Conservation (phyloP, 2,888 invertebrate genomes). For the Drosophila meridionalis region DNA sequence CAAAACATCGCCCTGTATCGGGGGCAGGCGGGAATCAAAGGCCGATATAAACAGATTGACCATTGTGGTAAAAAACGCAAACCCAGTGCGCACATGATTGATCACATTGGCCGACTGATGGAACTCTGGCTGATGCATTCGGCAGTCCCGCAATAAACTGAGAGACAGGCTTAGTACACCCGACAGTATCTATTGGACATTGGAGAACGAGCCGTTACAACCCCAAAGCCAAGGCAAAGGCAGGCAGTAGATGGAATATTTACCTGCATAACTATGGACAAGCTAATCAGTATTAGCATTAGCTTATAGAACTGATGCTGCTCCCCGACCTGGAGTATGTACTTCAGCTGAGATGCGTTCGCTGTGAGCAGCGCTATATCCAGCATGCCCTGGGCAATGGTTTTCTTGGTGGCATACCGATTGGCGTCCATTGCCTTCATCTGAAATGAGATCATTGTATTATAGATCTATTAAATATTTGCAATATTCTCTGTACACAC, state of each 20-base stretch:
- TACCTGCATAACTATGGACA: conserved; percentile 95
- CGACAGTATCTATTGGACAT: conserved; percentile 88
- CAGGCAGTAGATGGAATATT: conserved; percentile 33
- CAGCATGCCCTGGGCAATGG: conserved; percentile 95
- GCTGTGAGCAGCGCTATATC: conserved; percentile 95
- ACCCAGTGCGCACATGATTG: conserved; percentile 89
- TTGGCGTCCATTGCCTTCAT: conserved; percentile 92
- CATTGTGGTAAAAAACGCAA: conserved; percentile 90
- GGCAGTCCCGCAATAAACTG: conserved; percentile 91
- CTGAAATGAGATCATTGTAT: conserved; percentile 83
- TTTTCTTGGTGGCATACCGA: conserved; percentile 96
- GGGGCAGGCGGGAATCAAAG: conserved; percentile 88
- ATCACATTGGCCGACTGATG: conserved; percentile 89
- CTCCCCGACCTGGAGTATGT: conserved; percentile 93
- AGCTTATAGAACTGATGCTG: conserved; percentile 94
- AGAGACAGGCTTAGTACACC: conserved; percentile 90
- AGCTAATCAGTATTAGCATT: conserved; percentile 91
- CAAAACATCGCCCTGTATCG: conserved; percentile 70
- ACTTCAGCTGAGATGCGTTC: conserved; percentile 95
- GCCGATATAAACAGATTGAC: conserved; percentile 91
- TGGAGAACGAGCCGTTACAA: conserved; percentile 53
- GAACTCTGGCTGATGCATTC: conserved; percentile 90
- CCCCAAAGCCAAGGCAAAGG: conserved; percentile 24
- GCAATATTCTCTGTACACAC: conserved; percentile 4
- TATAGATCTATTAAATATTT: not conserved